These are phyloP conservation scores for Wasmannia auropunctata DNA, from an alignment of 1,140 invertebrate genomes.

Conservation along the genomic window DNA sequence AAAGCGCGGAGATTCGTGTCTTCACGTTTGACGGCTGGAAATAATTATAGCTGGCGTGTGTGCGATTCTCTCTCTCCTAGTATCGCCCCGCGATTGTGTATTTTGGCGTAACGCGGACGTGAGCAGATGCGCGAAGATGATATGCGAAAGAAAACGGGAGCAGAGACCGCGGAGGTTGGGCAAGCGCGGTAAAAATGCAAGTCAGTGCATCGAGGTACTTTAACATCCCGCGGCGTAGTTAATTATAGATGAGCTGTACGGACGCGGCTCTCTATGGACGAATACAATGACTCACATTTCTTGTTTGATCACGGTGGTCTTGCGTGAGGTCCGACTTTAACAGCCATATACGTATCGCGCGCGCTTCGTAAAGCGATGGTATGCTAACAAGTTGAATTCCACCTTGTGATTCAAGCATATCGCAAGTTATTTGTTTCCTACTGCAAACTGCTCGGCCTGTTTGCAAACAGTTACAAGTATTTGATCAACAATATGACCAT, in stretches of 20 bases:
- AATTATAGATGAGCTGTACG: constrained; percentile 37
- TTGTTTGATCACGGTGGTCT: constrained; percentile 32
- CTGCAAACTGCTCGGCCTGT: constrained; percentile 6
- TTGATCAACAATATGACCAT: background rate
- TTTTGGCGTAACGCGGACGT: background rate
- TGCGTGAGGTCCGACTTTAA: constrained; percentile 17
- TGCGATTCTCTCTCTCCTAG: background rate
- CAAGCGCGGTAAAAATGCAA: constrained; percentile 10
- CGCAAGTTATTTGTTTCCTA: constrained; percentile 33
- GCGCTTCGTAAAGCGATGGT: constrained; percentile 17
- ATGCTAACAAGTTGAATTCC: constrained; percentile 57
- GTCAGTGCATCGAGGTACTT: background rate
- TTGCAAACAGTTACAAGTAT: background rate
- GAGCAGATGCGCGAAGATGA: background rate
- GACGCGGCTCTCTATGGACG: background rate
- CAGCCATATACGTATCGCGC: background rate
- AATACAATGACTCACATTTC: constrained; percentile 42
- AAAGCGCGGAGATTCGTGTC: background rate
- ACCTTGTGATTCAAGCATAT: constrained; percentile 35
- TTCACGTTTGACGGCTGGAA: constrained; percentile 27
- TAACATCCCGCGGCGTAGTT: constrained; percentile 28
- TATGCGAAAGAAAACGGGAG: background rate
- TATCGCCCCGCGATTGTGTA: background rate
- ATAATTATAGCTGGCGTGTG: background rate
- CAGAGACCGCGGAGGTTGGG: background rate